Percentiles rank a stretch among this genome's conserved stretches.
Evolutionary conservation across 2,797 vertebrate species (phyloP).

Genomic region (Cuculus canorus): DNA sequence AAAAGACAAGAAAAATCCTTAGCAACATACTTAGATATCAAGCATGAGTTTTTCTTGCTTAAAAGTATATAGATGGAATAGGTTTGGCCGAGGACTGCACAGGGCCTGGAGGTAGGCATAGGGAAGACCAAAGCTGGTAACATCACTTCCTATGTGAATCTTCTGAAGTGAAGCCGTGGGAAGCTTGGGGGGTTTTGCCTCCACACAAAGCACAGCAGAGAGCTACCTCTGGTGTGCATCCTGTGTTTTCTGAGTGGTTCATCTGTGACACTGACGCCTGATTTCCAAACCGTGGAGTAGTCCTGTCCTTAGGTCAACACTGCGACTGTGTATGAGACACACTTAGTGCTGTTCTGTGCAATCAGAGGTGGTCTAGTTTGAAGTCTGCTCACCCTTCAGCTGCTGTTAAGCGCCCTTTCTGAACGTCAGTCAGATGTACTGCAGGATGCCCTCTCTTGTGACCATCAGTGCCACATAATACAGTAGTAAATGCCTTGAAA

Average conservation of each 20-base stretch:
- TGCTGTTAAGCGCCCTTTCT: not conserved
- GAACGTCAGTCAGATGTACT: not conserved
- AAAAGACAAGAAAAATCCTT: constrained; percentile 23
- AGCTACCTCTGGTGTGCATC: not conserved
- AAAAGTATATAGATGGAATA: not conserved
- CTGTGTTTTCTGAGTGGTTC: not conserved
- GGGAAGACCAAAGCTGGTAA: not conserved
- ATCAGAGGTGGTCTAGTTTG: not conserved
- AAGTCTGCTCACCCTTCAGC: not conserved
- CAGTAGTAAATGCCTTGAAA: not conserved
- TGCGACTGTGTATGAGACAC: not conserved
- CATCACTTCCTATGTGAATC: not conserved
- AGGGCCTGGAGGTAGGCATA: not conserved
- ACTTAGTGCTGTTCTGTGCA: not conserved
- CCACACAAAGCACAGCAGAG: not conserved
- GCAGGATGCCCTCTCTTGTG: not conserved
- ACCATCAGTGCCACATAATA: not conserved
- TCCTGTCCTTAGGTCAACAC: not conserved
- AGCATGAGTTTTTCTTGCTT: not conserved
- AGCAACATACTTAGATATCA: not conserved
- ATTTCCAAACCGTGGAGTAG: not conserved
- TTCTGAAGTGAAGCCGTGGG: not conserved
- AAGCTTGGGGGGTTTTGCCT: not conserved
- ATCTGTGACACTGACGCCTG: not conserved
- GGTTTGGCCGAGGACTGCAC: not conserved